A percentile compares a stretch with the other conserved stretches of the same genome.
phyloP scores from a whole-genome alignment of 2,888 invertebrate genomes.

The Chrysolina americana region DNA sequence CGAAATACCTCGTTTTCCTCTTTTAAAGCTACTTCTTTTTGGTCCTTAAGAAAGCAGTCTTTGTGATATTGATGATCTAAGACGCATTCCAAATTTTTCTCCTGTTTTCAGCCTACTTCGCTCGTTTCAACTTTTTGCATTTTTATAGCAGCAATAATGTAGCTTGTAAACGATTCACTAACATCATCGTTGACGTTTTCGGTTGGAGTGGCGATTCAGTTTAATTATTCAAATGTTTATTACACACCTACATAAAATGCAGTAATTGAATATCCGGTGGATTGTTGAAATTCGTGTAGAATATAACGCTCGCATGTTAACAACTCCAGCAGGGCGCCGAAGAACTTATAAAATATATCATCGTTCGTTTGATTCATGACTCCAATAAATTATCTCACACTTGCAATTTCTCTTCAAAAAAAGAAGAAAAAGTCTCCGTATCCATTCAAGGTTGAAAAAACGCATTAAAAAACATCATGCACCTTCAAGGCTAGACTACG shows the following conservation, averaged over 20 bases:
- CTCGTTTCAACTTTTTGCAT: too few relatives aligned
- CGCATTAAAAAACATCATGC: not conserved
- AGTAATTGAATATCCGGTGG: slow-evolving; percentile 38
- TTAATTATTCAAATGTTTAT: slow-evolving; percentile 38
- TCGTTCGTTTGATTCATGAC: slow-evolving; percentile 31
- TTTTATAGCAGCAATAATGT: too few relatives aligned
- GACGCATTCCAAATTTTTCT: too few relatives aligned
- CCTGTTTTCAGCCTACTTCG: too few relatives aligned
- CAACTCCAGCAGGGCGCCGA: slow-evolving; percentile 48
- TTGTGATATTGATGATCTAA: too few relatives aligned
- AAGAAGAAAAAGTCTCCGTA: not conserved
- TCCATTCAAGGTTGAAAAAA: slow-evolving; percentile 3
- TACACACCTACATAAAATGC: slow-evolving; percentile 42
- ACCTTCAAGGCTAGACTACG: not conserved
- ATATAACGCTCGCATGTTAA: slow-evolving; percentile 49
- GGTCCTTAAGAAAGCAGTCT: too few relatives aligned
- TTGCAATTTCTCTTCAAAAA: slow-evolving; percentile 35
- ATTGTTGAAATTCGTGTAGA: slow-evolving; percentile 45
- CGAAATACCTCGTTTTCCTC: too few relatives aligned
- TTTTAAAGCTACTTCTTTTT: too few relatives aligned
- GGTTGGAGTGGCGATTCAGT: slow-evolving; percentile 16
- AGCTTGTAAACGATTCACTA: not conserved
- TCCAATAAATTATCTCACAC: slow-evolving; percentile 43
- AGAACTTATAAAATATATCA: slow-evolving; percentile 47
- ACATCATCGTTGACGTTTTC: not conserved